These are phyloP conservation scores for Portevinia maculata DNA, from an alignment of 2,888 invertebrate genomes.

Conservation along the genomic window DNA sequence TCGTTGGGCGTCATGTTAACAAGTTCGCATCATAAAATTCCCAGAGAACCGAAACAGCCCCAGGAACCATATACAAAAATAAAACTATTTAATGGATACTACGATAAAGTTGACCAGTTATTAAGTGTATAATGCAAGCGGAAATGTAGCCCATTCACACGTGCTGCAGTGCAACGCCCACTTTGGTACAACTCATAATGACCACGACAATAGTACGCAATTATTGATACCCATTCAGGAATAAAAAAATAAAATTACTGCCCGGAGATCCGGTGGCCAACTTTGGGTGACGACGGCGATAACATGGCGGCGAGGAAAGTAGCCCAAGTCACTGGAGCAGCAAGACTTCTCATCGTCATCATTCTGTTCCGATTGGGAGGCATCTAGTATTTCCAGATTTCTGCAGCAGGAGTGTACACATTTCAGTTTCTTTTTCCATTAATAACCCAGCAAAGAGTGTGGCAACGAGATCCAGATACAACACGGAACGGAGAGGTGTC, in stretches of 20 bases:
- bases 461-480: constrained; percentile 51
- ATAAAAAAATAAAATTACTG: constrained; percentile 36
- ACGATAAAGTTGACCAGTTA: constrained; percentile 43
- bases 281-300: constrained; percentile 12
- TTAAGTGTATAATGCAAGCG: constrained; percentile 45
- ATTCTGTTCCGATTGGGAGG: constrained; percentile 27
- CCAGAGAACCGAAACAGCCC: neutral
- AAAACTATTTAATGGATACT: constrained; percentile 11
- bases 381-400: constrained; percentile 59
- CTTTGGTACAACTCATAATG: constrained; percentile 29
- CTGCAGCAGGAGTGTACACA: constrained; percentile 35
- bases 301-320: constrained; percentile 34
- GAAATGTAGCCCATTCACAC: constrained; percentile 46
- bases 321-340: constrained; percentile 46
- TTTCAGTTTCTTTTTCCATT: constrained; percentile 38
- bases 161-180: constrained; percentile 34
- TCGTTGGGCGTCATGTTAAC: constrained; percentile 50
- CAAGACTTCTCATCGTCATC: constrained; percentile 28
- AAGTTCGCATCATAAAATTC: constrained; percentile 39
- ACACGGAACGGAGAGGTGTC: constrained; percentile 13
- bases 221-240: constrained; percentile 26
- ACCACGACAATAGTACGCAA: constrained; percentile 22
- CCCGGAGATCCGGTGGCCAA: constrained; percentile 3
- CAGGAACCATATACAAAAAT: neutral
- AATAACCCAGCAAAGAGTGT: constrained; percentile 44